These are phyloP conservation scores for Diploscapter pachys DNA, from an alignment of 1,140 invertebrate species.

Conservation along the genomic window DNA sequence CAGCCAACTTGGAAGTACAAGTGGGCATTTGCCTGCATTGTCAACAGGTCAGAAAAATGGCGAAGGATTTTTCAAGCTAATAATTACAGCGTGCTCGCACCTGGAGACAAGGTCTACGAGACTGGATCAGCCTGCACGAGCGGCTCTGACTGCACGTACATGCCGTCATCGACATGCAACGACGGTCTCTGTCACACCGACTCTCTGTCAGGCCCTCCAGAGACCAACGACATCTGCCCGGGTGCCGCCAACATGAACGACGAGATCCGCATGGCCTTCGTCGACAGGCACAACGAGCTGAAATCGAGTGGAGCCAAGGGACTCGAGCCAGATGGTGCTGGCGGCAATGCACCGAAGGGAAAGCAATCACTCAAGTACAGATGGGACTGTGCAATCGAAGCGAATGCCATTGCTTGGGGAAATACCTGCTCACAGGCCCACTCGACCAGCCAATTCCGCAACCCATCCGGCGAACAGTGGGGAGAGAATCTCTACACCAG, in stretches of 20 bases:
- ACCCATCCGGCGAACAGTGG: background rate
- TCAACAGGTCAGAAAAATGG: background rate
- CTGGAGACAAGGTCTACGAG: conserved; percentile 9
- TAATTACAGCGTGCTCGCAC: conserved; percentile 9
- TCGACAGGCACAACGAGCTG: conserved; percentile 16
- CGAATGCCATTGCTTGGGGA: conserved; percentile 17
- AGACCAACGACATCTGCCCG: conserved; percentile 13
- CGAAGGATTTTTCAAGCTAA: background rate
- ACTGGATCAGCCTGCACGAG: conserved; percentile 11
- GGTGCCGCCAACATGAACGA: conserved; percentile 6
- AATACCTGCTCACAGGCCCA: background rate
- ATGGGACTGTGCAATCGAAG: conserved; percentile 13
- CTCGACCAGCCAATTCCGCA: background rate
- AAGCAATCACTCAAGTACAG: conserved; percentile 14
- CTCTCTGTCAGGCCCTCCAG: background rate
- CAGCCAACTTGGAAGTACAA: no score
- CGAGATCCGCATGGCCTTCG: conserved; percentile 1
- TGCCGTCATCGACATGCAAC: background rate
- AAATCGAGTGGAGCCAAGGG: conserved; percentile 14
- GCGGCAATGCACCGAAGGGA: conserved; percentile 9
- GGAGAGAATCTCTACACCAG: conserved; percentile 1
- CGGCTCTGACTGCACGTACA: conserved; percentile 1
- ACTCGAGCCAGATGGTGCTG: conserved; percentile 16
- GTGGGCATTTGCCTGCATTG: no score
- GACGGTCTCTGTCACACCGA: conserved; percentile 12